Conservation (phyloP, 1,140 invertebrate genomes). For the Acromyrmex echinatior region DNA sequence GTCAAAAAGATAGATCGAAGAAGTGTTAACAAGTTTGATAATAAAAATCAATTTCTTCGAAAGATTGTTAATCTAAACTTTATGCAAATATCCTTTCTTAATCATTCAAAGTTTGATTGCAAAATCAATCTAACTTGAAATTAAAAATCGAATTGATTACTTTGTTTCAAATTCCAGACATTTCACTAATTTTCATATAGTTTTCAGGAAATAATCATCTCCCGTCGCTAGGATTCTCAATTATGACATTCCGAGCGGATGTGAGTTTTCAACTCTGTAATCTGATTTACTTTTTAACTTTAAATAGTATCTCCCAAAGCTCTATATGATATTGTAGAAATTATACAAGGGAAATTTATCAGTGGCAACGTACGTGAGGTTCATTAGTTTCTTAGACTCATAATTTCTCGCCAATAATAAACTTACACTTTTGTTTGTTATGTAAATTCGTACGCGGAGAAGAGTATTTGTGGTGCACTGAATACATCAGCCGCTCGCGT, state of each 20-base stretch:
- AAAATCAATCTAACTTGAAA: neutral
- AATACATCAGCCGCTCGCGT: neutral
- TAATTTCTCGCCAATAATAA: neutral
- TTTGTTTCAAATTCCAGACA: conserved; percentile 4
- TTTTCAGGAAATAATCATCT: conserved; percentile 8
- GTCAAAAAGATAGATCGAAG: neutral
- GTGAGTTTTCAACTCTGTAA: conserved; percentile 35
- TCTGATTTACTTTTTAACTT: conserved; percentile 26
- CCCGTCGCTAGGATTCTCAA: neutral
- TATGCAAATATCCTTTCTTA: neutral
- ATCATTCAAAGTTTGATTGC: neutral
- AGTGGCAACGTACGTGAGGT: neutral
- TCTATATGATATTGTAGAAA: neutral
- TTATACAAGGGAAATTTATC: conserved; percentile 9
- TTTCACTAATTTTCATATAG: neutral
- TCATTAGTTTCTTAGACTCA: neutral
- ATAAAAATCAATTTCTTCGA: conserved; percentile 10
- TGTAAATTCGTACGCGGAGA: neutral
- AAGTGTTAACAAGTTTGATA: neutral
- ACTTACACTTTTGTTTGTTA: conserved; percentile 6
- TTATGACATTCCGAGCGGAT: neutral
- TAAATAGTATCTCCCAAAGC: neutral
- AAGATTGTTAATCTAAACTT: neutral
- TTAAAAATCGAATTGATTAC: neutral
- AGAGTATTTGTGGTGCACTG: neutral